Base-by-base conservation (phyloP, 2,797 vertebrate genomes). In the Gadopsis bispinosus region DNA sequence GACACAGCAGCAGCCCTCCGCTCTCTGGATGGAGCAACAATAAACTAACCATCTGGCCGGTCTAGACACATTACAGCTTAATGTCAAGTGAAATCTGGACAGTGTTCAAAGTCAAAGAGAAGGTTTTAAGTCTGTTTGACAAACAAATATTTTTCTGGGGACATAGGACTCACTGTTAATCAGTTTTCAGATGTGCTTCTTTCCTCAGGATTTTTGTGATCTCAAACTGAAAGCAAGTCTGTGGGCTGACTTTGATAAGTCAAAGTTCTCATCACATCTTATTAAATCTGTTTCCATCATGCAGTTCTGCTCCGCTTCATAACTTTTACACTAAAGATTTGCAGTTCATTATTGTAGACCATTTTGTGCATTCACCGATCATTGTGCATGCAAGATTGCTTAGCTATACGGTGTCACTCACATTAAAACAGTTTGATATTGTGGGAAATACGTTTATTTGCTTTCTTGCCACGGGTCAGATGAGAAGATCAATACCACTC, bases 1-100 rank as follows among this genome's bases (percentile, higher is more conserved):
- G 50, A 77, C 20, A 53, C 54, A 79, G 54, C 59, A 50, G 69
- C 73, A 77, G 81, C 70, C 68, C 75, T 67, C 55, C 17, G 26
- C 83, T 51, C 45, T 76, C 77, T 66, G 64, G 76, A 83, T 66
- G 77, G 66, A 74, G 73, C 70, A 61, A 77, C 80, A 90, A 87
- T 87, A 90, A 83, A 69, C 65, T 11, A 70, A 86, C 92, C 91
- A 93, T 92, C 91, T 93, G 90, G 80, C 51, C 45, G 2, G 83
- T 88, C 84, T 86, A 86, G 83, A 89, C 87, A 75, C 78, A 81
- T 82, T 73, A 77, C 55, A 63, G 73, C n/a, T 73, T 73, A 75
- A 86, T 73, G 81, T 73, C 75, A 69, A 66, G 45, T 62, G n/a
- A 81, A 86, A 71, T 68, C 77, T 72, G 74, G 80, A 77, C 64